A percentile compares a stretch with the other conserved stretches of the same genome.
These are phyloP conservation scores for Drosophila anomalata DNA, from an alignment of 2,888 invertebrate genomes.

Conservation along the genomic window DNA sequence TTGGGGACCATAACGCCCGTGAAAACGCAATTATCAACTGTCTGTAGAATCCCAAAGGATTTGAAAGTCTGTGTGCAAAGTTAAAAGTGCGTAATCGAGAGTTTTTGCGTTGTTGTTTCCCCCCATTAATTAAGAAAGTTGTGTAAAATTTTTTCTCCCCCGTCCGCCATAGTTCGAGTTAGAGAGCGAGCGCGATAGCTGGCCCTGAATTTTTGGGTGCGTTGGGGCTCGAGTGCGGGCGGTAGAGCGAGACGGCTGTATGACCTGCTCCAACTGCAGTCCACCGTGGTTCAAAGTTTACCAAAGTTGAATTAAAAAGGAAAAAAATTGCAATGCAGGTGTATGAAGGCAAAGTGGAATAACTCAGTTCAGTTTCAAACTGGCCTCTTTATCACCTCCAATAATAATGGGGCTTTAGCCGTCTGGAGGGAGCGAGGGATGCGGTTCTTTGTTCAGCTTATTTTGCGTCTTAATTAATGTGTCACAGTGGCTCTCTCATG, in stretches of 20 bases:
- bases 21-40: constrained; percentile 61
- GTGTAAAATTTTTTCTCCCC: constrained; percentile 72
- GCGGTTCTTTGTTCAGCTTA: constrained; percentile 59
- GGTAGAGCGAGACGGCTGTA: constrained; percentile 50
- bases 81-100: constrained; percentile 51
- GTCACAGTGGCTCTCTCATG: constrained; percentile 13
- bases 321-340: constrained; percentile 25
- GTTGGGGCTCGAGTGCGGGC: constrained; percentile 51
- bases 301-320: constrained; percentile 2
- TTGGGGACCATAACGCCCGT: constrained; percentile 46
- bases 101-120: constrained; percentile 46
- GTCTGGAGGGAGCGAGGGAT: background rate
- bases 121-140: constrained; percentile 75
- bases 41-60: constrained; percentile 21
- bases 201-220: constrained; percentile 70
- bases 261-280: constrained; percentile 57
- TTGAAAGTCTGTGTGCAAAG: constrained; percentile 39
- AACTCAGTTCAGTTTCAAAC: background rate
- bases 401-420: constrained; percentile 1
- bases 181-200: constrained; percentile 59
- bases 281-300: constrained; percentile 61
- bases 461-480: constrained; percentile 70
- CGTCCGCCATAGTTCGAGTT: constrained; percentile 69
- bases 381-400: constrained; percentile 8
- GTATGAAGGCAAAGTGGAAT: constrained; percentile 7